Evolutionary conservation across 2,888 invertebrate genomes (phyloP).

Genomic region (Seladonia tumulorum): DNA sequence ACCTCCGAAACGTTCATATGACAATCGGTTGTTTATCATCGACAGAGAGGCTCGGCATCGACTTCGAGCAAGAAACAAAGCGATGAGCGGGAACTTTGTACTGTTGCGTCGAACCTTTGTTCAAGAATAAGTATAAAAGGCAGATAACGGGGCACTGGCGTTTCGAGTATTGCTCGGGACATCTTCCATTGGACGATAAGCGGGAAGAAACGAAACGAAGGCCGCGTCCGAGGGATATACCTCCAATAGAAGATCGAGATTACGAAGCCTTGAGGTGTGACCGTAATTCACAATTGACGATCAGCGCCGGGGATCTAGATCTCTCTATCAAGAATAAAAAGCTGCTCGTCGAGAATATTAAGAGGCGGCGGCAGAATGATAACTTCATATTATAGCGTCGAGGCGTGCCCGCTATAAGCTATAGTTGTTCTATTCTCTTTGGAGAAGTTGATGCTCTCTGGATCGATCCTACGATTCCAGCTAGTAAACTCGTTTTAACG

Average conservation of each 20-base stretch:
- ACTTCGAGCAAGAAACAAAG: not conserved
- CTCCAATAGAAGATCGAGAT: conserved; percentile 52
- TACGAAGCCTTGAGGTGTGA: conserved; percentile 53
- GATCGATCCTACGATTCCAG: not conserved
- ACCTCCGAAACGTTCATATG: not conserved
- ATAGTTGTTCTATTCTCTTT: not conserved
- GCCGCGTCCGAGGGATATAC: conserved; percentile 35
- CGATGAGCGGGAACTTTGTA: not conserved
- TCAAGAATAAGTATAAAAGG: not conserved
- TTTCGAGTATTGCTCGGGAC: not conserved
- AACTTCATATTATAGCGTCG: conserved; percentile 40
- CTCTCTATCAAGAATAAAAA: conserved; percentile 43
- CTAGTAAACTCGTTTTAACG: not conserved
- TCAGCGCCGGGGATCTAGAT: conserved; percentile 58
- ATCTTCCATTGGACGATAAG: conserved; percentile 1
- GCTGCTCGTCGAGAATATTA: conserved; percentile 27
- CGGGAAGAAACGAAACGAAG: conserved; percentile 35
- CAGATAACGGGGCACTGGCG: not conserved
- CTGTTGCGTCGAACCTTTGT: not conserved
- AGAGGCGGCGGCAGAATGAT: conserved; percentile 31
- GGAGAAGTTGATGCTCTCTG: not conserved
- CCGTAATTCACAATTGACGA: conserved; percentile 64
- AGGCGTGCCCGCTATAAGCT: not conserved
- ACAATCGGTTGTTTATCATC: not conserved
- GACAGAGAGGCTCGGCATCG: too few relatives aligned